Conservation (phyloP, 1,140 invertebrate species). For the Achroia grisella region DNA sequence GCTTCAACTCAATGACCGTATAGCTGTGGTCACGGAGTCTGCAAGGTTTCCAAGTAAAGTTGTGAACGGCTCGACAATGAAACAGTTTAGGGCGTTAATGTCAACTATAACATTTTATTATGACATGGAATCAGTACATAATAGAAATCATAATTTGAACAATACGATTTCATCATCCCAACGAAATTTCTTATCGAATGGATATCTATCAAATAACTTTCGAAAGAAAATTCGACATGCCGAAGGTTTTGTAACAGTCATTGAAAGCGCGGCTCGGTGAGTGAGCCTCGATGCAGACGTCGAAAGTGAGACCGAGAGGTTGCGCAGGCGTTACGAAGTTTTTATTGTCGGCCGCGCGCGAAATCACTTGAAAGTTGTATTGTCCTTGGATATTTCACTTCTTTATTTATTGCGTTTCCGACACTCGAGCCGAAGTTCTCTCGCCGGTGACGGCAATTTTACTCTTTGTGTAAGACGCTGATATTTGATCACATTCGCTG, state of each 20-base stretch:
- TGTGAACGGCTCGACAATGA: slow-evolving; percentile 2
- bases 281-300: slow-evolving; percentile 47
- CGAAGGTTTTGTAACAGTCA: slow-evolving; percentile 58
- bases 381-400: slow-evolving; percentile 72
- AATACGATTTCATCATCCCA: slow-evolving; percentile 8
- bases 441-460: slow-evolving; percentile 50
- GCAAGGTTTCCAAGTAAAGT: slow-evolving; percentile 27
- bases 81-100: too few species aligned
- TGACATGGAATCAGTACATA: background rate
- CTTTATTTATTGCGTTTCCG: slow-evolving; percentile 67
- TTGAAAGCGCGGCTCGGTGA: slow-evolving; percentile 56
- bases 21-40: slow-evolving; percentile 32
- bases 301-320: slow-evolving; percentile 69
- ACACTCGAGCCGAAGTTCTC: slow-evolving; percentile 59
- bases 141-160: background rate
- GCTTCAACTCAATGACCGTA: slow-evolving; percentile 44
- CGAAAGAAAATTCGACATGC: slow-evolving; percentile 59
- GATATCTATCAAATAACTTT: slow-evolving; percentile 19
- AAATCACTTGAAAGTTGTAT: slow-evolving; percentile 72
- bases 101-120: too few species aligned
- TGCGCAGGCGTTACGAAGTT: slow-evolving; percentile 70
- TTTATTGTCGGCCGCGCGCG: slow-evolving; percentile 70
- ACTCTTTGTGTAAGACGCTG: slow-evolving; percentile 41
- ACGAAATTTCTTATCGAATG: slow-evolving; percentile 28
- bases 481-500: slow-evolving; percentile 52